phyloP scores from a whole-genome alignment of 2,797 vertebrate species.

The Bryconaethiops microstoma region DNA sequence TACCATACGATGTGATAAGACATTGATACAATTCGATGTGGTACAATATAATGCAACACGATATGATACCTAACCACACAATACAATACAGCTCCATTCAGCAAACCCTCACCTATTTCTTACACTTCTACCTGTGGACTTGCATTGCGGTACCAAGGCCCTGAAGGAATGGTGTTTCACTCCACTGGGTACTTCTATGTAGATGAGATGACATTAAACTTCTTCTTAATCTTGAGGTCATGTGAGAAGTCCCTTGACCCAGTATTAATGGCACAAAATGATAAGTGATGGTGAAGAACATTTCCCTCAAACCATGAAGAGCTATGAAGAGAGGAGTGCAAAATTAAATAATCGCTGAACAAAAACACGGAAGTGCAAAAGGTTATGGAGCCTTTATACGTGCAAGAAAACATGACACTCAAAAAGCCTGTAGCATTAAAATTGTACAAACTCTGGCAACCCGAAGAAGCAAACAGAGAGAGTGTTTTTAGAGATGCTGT shows the following conservation, averaged over 20 bases:
- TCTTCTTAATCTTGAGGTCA: background rate
- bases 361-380: background rate
- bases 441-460: background rate
- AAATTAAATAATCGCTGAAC: background rate
- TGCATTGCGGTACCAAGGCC: background rate
- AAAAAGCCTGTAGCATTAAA: background rate
- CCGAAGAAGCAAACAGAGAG: background rate
- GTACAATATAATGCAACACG: too few relatives aligned
- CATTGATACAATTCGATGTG: too few relatives aligned
- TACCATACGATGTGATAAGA: too few relatives aligned
- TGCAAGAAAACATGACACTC: background rate
- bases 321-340: background rate
- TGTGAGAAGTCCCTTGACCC: too few relatives aligned
- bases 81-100: too few relatives aligned
- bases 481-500: conserved; percentile 3
- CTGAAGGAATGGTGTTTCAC: background rate
- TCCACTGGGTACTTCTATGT: background rate
- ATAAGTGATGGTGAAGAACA: background rate
- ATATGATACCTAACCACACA: too few relatives aligned
- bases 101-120: too few relatives aligned
- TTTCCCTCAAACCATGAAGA: background rate
- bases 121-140: background rate
- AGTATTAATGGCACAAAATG: background rate
- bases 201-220: too few relatives aligned
- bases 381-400: background rate